Evolutionary conservation across 2,888 invertebrate genomes (phyloP).

Genomic region (Pterobdella sp.): DNA sequence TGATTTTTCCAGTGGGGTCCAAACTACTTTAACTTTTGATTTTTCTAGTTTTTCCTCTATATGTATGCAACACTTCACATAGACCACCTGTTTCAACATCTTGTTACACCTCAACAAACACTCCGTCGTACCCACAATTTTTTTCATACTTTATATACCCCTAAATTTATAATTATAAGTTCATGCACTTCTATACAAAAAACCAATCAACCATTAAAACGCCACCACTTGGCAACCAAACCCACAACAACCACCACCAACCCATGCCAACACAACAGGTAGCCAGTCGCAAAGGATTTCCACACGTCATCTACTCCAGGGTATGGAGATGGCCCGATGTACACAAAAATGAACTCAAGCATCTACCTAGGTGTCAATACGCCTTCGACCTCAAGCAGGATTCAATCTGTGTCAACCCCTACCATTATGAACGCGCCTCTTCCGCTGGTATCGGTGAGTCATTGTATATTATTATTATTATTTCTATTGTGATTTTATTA

Average conservation of each 20-base stretch:
- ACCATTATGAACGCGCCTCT: constrained; percentile 96
- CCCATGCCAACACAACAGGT: too few relatives aligned
- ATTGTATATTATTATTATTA: neutral
- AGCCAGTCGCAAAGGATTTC: constrained; percentile 96
- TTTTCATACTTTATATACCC: too few relatives aligned
- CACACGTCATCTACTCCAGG: constrained; percentile 95
- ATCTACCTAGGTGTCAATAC: constrained; percentile 92
- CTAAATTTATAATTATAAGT: too few relatives aligned
- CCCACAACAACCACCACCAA: too few relatives aligned
- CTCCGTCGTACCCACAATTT: too few relatives aligned
- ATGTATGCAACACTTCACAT: too few relatives aligned
- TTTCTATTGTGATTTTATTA: neutral
- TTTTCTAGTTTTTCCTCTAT: too few relatives aligned
- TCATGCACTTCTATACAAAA: neutral
- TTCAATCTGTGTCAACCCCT: constrained; percentile 97
- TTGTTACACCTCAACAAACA: too few relatives aligned
- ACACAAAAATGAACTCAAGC: constrained; percentile 97
- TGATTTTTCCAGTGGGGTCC: too few relatives aligned
- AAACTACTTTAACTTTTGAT: too few relatives aligned
- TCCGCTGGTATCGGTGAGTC: constrained; percentile 77
- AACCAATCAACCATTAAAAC: neutral
- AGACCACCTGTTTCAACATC: too few relatives aligned
- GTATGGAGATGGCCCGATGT: constrained; percentile 99
- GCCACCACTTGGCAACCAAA: too few relatives aligned
- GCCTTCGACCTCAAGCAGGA: constrained; percentile 98